Percentiles rank a stretch among this genome's conserved stretches.
phyloP scores from a whole-genome alignment of 2,888 invertebrate genomes.

The Pyrocoelia pectoralis region DNA sequence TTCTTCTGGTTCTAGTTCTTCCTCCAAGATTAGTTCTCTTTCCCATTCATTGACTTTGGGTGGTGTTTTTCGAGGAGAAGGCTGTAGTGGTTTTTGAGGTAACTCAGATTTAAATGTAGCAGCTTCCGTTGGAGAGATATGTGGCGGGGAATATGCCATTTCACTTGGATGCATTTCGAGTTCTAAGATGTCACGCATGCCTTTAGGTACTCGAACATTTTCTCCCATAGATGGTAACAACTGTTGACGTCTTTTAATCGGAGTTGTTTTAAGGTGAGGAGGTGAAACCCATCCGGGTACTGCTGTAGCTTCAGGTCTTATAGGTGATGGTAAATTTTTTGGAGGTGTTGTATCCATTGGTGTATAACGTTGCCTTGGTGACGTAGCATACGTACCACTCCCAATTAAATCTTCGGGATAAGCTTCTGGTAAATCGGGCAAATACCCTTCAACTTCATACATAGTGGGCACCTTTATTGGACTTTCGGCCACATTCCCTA shows the following conservation, averaged over 20 bases:
- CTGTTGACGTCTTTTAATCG: neutral
- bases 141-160: constrained; percentile 1
- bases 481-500: constrained; percentile 1
- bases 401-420: constrained; percentile 18
- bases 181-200: neutral
- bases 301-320: neutral
- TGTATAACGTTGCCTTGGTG: neutral
- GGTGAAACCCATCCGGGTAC: constrained; percentile 12
- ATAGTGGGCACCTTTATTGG: neutral
- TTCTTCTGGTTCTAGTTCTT: constrained; percentile 4
- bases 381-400: neutral
- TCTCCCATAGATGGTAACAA: neutral
- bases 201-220: neutral
- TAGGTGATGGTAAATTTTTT: neutral
- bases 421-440: neutral
- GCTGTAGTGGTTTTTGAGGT: neutral
- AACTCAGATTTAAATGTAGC: neutral
- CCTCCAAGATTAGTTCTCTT: neutral
- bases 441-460: constrained; percentile 3
- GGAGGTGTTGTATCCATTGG: constrained; percentile 11
- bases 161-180: neutral
- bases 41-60: neutral
- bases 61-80: neutral
- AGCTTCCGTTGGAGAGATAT: constrained; percentile 3
- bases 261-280: neutral